A percentile compares a stretch with the other conserved stretches of the same genome.
phyloP scores from a whole-genome alignment of 1,140 invertebrate species.

The Anastrepha obliqua region DNA sequence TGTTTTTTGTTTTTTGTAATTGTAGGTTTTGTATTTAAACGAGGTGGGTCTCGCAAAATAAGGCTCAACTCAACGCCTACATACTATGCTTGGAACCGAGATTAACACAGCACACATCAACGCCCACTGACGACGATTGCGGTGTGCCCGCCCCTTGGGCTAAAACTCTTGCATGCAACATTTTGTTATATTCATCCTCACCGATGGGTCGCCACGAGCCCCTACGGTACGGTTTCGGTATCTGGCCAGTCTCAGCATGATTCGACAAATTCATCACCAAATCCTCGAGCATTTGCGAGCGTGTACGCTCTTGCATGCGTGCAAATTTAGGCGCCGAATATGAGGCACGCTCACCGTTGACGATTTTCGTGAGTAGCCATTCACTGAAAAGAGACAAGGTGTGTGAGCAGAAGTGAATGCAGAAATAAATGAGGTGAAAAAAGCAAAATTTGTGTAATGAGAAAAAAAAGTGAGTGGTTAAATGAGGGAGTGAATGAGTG shows the following conservation, averaged over 20 bases:
- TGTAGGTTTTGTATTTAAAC: slow-evolving; percentile 16
- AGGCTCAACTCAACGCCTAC: slow-evolving; percentile 59
- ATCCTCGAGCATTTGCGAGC: slow-evolving; percentile 94
- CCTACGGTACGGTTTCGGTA: slow-evolving; percentile 92
- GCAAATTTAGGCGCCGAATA: slow-evolving; percentile 98
- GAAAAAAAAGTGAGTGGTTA: no score
- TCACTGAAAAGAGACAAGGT: slow-evolving; percentile 77
- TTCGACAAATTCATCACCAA: slow-evolving; percentile 95
- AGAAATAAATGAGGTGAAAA: no score
- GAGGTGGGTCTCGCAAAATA: slow-evolving; percentile 36
- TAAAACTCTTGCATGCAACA: slow-evolving; percentile 73
- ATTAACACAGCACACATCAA: slow-evolving; percentile 72
- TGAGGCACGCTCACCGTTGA: slow-evolving; percentile 96
- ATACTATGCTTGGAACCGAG: slow-evolving; percentile 73
- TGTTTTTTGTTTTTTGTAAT: not conserved
- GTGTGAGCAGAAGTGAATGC: no score
- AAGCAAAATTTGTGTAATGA: no score
- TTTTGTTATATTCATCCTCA: slow-evolving; percentile 74
- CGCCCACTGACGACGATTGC: slow-evolving; percentile 57
- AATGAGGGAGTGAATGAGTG: not conserved
- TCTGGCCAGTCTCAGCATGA: slow-evolving; percentile 95
- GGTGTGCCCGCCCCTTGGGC: slow-evolving; percentile 62
- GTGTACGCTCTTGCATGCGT: slow-evolving; percentile 92
- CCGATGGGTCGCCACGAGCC: slow-evolving; percentile 95
- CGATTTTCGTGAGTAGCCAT: slow-evolving; percentile 97